Evolutionary conservation across 1,140 invertebrate species (phyloP).

Genomic region (Nephila pilipes): DNA sequence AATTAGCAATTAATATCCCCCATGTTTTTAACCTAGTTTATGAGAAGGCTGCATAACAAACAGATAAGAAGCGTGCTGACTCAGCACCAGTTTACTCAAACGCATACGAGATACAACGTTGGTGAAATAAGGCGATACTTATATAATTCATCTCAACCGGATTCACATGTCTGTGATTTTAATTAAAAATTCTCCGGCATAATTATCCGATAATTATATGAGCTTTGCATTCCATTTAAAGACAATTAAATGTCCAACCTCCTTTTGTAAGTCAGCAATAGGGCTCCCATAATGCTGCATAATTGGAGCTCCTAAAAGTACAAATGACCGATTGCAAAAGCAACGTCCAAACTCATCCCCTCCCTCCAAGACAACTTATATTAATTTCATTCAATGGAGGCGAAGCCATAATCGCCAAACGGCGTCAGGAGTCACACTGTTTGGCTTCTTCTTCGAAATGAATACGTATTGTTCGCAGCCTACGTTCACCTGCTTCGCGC

Average conservation of each 20-base stretch:
- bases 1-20: too few species aligned
- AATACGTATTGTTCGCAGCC: conserved; percentile 50
- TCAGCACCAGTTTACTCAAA: neutral
- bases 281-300: conserved; percentile 31
- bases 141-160: neutral
- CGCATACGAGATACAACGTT: neutral
- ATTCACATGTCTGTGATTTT: neutral
- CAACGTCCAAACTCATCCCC: neutral
- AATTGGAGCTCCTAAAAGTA: conserved; percentile 37
- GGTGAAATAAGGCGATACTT: neutral
- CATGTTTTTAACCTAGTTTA: too few species aligned
- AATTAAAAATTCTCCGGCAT: conserved; percentile 54
- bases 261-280: neutral
- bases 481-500: conserved; percentile 30
- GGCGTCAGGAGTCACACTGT: conserved; percentile 5
- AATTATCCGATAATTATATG: conserved; percentile 48
- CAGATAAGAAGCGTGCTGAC: too few species aligned
- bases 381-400: conserved; percentile 56
- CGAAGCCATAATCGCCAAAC: conserved; percentile 61
- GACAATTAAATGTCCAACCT: conserved; percentile 39
- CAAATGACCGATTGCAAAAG: neutral
- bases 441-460: conserved; percentile 30
- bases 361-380: conserved; percentile 40
- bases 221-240: conserved; percentile 39
- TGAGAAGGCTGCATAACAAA: too few species aligned